These are phyloP conservation scores for Clupea harengus DNA, from an alignment of 2,113 vertebrate species.

Conservation along the genomic window DNA sequence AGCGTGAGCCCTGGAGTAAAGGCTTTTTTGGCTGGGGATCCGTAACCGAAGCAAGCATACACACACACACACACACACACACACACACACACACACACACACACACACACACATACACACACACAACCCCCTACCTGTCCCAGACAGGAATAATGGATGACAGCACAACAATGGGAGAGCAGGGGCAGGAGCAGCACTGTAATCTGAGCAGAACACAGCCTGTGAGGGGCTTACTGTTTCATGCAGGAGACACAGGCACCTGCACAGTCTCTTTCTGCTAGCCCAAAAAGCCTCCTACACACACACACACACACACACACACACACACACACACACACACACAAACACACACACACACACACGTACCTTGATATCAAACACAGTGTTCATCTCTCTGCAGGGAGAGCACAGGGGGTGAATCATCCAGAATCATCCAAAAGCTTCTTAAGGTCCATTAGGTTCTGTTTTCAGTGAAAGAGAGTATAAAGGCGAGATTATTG, in stretches of 20 bases:
- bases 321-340: neutral
- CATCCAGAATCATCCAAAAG: neutral
- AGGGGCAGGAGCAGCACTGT: neutral
- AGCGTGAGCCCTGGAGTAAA: neutral
- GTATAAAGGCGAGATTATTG: too few species aligned
- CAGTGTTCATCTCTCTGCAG: neutral
- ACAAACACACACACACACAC: neutral
- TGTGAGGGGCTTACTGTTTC: neutral
- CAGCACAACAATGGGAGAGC: neutral
- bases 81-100: neutral
- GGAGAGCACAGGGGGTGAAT: neutral
- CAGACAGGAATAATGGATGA: neutral
- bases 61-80: neutral
- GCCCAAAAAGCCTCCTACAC: neutral
- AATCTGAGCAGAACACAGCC: neutral
- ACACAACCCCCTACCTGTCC: neutral
- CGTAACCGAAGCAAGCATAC: neutral
- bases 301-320: neutral
- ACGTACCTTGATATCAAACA: neutral
- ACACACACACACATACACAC: slow-evolving; percentile 6
- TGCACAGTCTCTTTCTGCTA: neutral
- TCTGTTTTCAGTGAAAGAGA: neutral
- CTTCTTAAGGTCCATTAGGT: neutral
- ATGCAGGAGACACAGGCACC: neutral
- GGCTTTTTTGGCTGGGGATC: slow-evolving; percentile 13